These are phyloP conservation scores for Zele albiditarsus DNA, from an alignment of 2,888 invertebrate genomes.

Conservation along the genomic window DNA sequence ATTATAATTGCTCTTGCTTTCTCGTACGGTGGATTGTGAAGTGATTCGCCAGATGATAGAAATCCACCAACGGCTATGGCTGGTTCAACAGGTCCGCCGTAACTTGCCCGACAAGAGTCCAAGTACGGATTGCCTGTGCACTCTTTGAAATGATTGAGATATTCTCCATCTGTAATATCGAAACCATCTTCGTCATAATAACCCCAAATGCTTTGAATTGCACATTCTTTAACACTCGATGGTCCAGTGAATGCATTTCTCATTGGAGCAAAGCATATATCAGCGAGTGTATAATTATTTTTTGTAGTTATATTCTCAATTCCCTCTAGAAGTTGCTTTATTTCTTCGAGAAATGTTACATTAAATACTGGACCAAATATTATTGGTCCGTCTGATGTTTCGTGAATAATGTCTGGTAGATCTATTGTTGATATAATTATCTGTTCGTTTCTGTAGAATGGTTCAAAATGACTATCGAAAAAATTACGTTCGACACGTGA, in stretches of 20 bases:
- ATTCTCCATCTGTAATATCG: slow-evolving; percentile 74
- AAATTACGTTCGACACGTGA: slow-evolving; percentile 91
- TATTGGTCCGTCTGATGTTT: slow-evolving; percentile 79
- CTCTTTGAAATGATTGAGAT: slow-evolving; percentile 82
- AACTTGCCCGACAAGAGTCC: slow-evolving; percentile 86
- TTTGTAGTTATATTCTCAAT: slow-evolving; percentile 75
- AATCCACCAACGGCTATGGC: slow-evolving; percentile 95
- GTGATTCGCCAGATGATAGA: slow-evolving; percentile 78
- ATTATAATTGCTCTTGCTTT: slow-evolving; percentile 91
- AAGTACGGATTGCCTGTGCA: slow-evolving; percentile 83
- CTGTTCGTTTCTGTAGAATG: slow-evolving; percentile 95
- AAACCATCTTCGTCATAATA: slow-evolving; percentile 83
- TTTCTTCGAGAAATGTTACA: slow-evolving; percentile 82
- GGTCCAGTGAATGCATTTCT: slow-evolving; percentile 77
- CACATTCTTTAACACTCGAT: slow-evolving; percentile 81
- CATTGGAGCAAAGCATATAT: slow-evolving; percentile 95
- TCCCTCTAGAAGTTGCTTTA: slow-evolving; percentile 82
- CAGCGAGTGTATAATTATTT: slow-evolving; percentile 75
- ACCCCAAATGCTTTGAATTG: slow-evolving; percentile 92
- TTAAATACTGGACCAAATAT: slow-evolving; percentile 92
- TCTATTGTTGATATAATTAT: slow-evolving; percentile 86
- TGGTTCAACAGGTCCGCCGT: slow-evolving; percentile 95
- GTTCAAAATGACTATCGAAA: slow-evolving; percentile 94
- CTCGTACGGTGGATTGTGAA: slow-evolving; percentile 80
- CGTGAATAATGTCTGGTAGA: slow-evolving; percentile 80